Evolutionary conservation across 2,797 vertebrate species (phyloP), one percentile per base, ranked within the genome.

Genomic region (Arrhamphus sclerolepis): DNA sequence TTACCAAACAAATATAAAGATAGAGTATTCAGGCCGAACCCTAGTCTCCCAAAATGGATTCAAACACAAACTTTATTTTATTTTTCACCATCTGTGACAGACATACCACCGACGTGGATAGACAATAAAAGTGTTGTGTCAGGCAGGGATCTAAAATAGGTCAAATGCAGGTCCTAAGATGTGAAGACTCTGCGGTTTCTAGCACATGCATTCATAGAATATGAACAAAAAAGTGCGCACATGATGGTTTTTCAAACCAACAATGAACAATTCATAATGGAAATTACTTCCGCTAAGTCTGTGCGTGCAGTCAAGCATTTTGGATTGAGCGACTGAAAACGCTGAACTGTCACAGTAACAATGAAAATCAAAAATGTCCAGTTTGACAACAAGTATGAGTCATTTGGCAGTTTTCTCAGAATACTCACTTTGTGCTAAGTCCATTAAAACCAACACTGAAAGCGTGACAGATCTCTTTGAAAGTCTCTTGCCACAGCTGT

Each of bases 81-180:
- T 52, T 46, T 16, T 46, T 38, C 14, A 17, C 64, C 54, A 19
- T 57, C 34, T 24, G 39, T 28, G 48, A 52, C 31, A 26, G 3
- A 71, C 52, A 63, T 60, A 48, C 18, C 20, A 28, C 26, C 1
- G 22, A 46, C 51, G 62, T 42, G 40, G 52, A 58, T 64, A 56
- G 22, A 6, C 1, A 34, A 34, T 34, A 11, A 1, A 34, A 34
- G 9, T 29, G 4, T 7, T 28, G 29, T 7, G 1, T 29, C 68
- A 77, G 63, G 62, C 56, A 67, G 44, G 28, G 46, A 63, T n/a
- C 21, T 26, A 48, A 82, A 80, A 63, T 82, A 69, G 74, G 74
- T 83, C 76, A 75, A 29, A 26, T 3, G 9, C 31, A 8, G 10
- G 31, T 34, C 9, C 31, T 43, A 16, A 46, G 20, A 75, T 38